Conservation (phyloP, 2,888 invertebrate genomes). For the Ornithoptera alexandrae region DNA sequence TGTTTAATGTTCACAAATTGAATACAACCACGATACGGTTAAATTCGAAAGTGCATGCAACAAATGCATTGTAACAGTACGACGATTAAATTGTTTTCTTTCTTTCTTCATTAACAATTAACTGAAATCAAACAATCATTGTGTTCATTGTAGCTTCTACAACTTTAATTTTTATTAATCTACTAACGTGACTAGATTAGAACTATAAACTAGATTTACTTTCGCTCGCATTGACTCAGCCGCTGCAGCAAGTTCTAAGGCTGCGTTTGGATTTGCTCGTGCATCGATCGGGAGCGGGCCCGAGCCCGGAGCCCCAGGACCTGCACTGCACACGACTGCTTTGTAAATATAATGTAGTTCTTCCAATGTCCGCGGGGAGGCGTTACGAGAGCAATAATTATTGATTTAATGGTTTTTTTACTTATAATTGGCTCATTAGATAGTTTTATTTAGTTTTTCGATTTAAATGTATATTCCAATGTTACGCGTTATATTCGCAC, state of each 20-base stretch:
- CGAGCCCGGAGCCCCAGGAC: not conserved
- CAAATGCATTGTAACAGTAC: not conserved
- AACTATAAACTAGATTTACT: not conserved
- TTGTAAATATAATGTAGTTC: slow-evolving; percentile 39
- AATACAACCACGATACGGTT: not conserved
- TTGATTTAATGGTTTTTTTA: slow-evolving; percentile 41
- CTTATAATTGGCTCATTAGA: slow-evolving; percentile 58
- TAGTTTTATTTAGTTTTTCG: slow-evolving; percentile 51
- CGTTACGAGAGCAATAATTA: slow-evolving; percentile 66
- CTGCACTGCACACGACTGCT: not conserved
- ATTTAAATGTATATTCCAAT: slow-evolving; percentile 47
- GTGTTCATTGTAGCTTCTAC: not conserved
- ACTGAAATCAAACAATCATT: not conserved
- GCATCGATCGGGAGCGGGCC: not conserved
- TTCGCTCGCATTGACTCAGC: not conserved
- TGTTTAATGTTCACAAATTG: not conserved
- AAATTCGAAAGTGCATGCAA: not conserved
- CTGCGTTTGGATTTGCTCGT: not conserved
- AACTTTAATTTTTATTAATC: not conserved
- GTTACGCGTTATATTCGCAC: slow-evolving; percentile 58
- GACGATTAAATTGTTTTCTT: not conserved
- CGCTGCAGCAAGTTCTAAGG: not conserved
- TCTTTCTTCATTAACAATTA: not conserved
- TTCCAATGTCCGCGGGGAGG: slow-evolving; percentile 51
- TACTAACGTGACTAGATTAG: not conserved